Evolutionary conservation across 1,140 invertebrate genomes (phyloP).

Genomic region (Tetramorium parvispinum): DNA sequence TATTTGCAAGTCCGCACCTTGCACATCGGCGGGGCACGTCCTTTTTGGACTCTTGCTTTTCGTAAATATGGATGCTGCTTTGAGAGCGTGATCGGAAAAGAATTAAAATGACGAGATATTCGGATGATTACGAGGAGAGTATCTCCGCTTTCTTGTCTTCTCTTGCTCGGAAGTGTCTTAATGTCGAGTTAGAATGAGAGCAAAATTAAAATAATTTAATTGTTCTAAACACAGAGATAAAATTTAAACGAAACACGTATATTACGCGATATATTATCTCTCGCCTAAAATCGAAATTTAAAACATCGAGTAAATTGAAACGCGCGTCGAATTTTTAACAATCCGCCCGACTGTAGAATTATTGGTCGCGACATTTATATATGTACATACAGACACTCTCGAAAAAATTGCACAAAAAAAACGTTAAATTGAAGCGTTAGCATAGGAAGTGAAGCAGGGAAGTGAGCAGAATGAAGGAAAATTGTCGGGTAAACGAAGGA

Average conservation of each 20-base stretch:
- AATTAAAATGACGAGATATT: conserved; percentile 29
- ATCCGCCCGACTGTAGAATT: background rate
- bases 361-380: background rate
- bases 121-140: background rate
- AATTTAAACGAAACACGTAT: background rate
- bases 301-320: background rate
- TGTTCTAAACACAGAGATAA: background rate
- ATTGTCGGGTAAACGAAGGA: conserved; percentile 47
- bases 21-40: conserved; percentile 42
- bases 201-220: background rate
- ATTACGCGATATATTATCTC: background rate
- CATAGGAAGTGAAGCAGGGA: conserved; percentile 17
- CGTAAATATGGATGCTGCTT: conserved; percentile 73
- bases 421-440: conserved; percentile 39
- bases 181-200: background rate
- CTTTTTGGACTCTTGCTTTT: conserved; percentile 67
- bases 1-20: conserved; percentile 72
- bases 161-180: background rate
- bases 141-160: background rate
- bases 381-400: background rate
- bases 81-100: conserved; percentile 62
- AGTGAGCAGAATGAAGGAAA: conserved; percentile 46
- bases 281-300: background rate
- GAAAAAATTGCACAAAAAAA: background rate
- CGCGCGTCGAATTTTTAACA: conserved; percentile 25